Evolutionary conservation across 2,797 vertebrate genomes (phyloP).

Genomic region (Sphenodon punctatus): DNA sequence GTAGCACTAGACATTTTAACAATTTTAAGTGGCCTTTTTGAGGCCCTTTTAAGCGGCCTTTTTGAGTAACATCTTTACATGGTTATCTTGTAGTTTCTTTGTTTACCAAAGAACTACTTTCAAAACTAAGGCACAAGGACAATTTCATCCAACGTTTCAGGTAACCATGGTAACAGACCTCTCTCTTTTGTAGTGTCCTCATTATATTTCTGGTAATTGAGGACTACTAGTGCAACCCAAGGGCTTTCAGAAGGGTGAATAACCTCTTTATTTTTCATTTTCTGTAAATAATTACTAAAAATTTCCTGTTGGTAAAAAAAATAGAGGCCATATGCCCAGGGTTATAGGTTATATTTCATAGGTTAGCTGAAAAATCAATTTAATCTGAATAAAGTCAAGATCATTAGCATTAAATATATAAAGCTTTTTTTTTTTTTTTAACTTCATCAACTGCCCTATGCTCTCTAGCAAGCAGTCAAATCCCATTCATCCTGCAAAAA

Average conservation of each 20-base stretch:
- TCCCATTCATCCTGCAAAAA: background rate
- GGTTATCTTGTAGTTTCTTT: background rate
- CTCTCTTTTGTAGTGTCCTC: background rate
- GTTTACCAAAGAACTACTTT: background rate
- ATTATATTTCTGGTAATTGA: background rate
- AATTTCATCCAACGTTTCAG: background rate
- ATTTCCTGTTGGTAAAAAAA: background rate
- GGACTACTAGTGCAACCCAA: background rate
- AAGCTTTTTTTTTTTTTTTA: slow-evolving; percentile 15
- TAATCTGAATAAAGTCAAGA: background rate
- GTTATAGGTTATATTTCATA: background rate
- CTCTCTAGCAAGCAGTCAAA: background rate
- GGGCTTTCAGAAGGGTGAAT: background rate
- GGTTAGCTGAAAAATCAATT: background rate
- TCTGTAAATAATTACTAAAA: background rate
- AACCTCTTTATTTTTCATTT: background rate
- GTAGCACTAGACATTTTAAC: background rate
- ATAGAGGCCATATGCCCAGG: background rate
- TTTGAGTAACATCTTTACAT: background rate
- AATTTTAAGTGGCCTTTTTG: background rate
- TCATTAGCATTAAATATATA: fast-evolving
- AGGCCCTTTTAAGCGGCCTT: too few relatives aligned
- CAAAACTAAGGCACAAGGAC: background rate
- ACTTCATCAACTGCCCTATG: background rate
- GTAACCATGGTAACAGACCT: background rate